A percentile compares a stretch with the other conserved stretches of the same genome.
Conservation (phyloP, 2,113 vertebrate species). For the Meles meles region DNA sequence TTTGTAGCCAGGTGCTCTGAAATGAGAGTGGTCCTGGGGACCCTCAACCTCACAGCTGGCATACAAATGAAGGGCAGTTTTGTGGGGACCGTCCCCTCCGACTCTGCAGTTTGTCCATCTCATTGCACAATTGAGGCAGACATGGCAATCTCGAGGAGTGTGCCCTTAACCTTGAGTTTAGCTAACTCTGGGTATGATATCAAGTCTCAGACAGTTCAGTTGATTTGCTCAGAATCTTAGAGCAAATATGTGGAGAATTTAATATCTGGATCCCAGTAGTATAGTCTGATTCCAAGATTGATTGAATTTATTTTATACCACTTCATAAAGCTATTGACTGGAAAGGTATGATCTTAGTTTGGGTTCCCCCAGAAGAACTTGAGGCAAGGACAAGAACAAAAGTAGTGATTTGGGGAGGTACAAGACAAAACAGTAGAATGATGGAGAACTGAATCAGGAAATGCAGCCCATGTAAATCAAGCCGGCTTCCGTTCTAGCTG, state of each 20-base stretch:
- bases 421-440: background rate
- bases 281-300: background rate
- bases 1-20: background rate
- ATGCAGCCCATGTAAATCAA: background rate
- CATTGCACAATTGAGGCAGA: background rate
- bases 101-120: background rate
- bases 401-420: background rate
- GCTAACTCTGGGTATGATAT: background rate
- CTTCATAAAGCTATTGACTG: background rate
- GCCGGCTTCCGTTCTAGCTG: background rate
- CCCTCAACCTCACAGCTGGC: background rate
- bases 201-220: background rate
- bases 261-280: background rate
- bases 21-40: background rate
- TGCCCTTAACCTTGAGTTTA: background rate
- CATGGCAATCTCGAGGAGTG: background rate
- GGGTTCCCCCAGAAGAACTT: background rate
- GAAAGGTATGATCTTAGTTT: background rate
- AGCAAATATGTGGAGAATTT: background rate
- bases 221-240: background rate
- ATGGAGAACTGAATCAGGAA: background rate
- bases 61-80: background rate
- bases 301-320: background rate
- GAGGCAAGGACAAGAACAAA: background rate
- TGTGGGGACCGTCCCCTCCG: background rate